Evolutionary conservation across 1,140 invertebrate genomes (phyloP), one percentile per base, ranked within the genome.

Genomic region (Scaptodrosophila lebanonensis): DNA sequence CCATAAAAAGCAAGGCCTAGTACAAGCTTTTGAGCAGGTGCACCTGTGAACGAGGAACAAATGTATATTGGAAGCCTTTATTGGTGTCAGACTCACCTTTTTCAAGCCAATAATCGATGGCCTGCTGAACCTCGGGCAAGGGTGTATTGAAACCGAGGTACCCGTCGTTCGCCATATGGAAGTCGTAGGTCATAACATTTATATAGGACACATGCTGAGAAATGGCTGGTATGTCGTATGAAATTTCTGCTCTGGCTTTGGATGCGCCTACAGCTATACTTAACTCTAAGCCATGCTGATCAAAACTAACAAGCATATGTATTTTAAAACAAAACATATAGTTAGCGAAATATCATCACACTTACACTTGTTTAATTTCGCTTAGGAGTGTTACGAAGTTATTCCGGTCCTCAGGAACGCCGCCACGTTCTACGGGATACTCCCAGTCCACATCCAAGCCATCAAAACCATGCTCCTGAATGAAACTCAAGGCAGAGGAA

Each of bases 181-280:
- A 88, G 69, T 95, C 93, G 58, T 95, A 95, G 0, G 91, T 76
- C 92, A 93, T 93, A 0, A 93, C 44, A 60, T 91, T 90, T 12
- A 93, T 89, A 3, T 89, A 88, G 51, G 92, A 88, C 15, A 93
- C 68, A 25, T 90, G 87, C 56, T 90, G 89, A 59, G 53, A 87
- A 77, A 77, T 66, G 50, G 65, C 69, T 0, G 88, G 72, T 50
- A 93, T 89, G 52, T 92, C 88, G 57, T 93, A 93, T 1, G 91
- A 92, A 5, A 70, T 44, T 4, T 82, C 70, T 1, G 91, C 89
- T 0, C 88, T 87, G 0, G 65, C 45, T 54, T 88, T 82, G 0
- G 89, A 89, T 6, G 91, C 88, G 1, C 88, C 88, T 0, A 93
- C 91, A 6, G 93, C 92, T 18, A 91, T 91, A 0, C 89, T 90